These are phyloP conservation scores for Machaerirhynchus nigripectus DNA, from an alignment of 2,113 vertebrate genomes.

Conservation along the genomic window DNA sequence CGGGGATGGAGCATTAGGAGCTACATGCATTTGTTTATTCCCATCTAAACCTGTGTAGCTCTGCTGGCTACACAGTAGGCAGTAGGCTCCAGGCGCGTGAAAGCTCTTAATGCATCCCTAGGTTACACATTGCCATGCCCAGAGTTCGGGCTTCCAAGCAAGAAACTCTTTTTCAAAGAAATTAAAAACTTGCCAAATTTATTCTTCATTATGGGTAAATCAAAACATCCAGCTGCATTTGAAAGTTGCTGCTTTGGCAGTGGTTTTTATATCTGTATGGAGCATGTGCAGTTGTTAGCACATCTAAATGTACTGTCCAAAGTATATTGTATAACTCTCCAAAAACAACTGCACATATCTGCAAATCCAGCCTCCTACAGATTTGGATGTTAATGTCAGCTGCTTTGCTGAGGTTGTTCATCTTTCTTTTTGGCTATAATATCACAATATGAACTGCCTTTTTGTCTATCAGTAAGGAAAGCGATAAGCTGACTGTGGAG, in stretches of 20 bases:
- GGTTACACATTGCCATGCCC: not conserved
- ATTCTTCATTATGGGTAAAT: not conserved
- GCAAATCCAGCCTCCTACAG: slow-evolving; percentile 28
- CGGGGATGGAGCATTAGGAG: not conserved
- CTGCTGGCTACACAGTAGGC: not conserved
- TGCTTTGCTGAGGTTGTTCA: slow-evolving; percentile 43
- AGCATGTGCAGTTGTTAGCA: not conserved
- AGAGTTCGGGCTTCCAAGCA: not conserved
- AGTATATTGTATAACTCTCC: not conserved
- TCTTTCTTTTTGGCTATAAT: slow-evolving; percentile 52
- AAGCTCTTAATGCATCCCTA: not conserved
- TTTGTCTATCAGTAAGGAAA: slow-evolving; percentile 65
- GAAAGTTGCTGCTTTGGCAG: not conserved
- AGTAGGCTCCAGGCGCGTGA: not conserved
- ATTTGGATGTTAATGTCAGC: slow-evolving; percentile 32
- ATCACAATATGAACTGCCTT: slow-evolving; percentile 38
- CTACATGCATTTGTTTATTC: not conserved
- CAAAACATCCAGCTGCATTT: not conserved
- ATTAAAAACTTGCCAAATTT: not conserved
- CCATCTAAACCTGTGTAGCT: not conserved
- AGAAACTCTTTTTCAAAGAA: not conserved
- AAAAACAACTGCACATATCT: not conserved
- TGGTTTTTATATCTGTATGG: not conserved
- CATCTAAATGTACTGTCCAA: not conserved
- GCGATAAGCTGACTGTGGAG: slow-evolving; percentile 35